Percentiles rank a stretch among this genome's conserved stretches.
phyloP scores from a whole-genome alignment of 1,140 invertebrate species.

The Danaus melanippus region DNA sequence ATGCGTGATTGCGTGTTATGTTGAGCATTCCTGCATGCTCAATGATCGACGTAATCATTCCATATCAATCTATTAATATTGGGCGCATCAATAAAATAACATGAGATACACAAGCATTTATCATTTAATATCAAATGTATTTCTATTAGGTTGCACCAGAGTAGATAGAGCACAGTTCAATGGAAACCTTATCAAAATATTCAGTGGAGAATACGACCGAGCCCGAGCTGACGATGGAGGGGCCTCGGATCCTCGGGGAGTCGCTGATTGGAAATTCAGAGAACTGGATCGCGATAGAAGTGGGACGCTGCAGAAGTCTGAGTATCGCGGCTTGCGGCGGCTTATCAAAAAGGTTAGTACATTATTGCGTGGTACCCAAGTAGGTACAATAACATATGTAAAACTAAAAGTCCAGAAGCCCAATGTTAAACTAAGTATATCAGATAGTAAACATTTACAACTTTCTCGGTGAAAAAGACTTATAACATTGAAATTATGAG shows the following conservation, averaged over 20 bases:
- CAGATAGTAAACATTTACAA: no score
- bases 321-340: conserved; percentile 84
- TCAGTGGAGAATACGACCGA: conserved; percentile 83
- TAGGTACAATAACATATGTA: no score
- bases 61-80: no score
- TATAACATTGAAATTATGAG: no score
- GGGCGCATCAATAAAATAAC: no score
- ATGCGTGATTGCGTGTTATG: conserved; percentile 4
- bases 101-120: no score
- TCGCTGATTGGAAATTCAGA: conserved; percentile 90
- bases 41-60: no score
- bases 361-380: no score
- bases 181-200: conserved; percentile 84
- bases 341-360: conserved; percentile 81
- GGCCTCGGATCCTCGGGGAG: conserved; percentile 48
- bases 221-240: conserved; percentile 30
- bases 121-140: not conserved
- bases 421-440: no score
- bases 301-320: conserved; percentile 80
- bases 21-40: no score
- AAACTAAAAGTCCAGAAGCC: no score
- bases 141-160: conserved; percentile 74
- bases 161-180: conserved; percentile 85
- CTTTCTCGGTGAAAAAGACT: no score
- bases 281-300: conserved; percentile 86